Evolutionary conservation across 2,888 invertebrate species (phyloP).

Genomic region (Lagria hirta): DNA sequence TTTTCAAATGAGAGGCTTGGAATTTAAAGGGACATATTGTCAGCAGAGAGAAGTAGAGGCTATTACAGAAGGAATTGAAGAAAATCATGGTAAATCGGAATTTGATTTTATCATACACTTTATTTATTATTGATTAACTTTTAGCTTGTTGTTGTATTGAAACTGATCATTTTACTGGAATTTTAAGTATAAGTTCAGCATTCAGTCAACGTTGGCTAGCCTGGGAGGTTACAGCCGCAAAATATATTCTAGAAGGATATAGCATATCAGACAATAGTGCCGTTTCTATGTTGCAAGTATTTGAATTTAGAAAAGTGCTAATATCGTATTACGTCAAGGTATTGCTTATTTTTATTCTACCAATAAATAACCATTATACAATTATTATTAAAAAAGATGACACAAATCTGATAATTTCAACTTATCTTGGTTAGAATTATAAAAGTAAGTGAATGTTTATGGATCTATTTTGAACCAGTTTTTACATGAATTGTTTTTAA

Average conservation of each 20-base stretch:
- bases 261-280: slow-evolving; percentile 98
- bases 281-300: slow-evolving; percentile 94
- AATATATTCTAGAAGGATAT: slow-evolving; percentile 98
- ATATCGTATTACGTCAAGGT: slow-evolving; percentile 98
- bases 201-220: slow-evolving; percentile 97
- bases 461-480: too few relatives aligned
- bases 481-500: too few relatives aligned
- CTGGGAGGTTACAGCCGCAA: slow-evolving; percentile 95
- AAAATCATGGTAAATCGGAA: slow-evolving; percentile 74
- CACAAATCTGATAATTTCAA: too few relatives aligned
- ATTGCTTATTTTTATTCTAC: too few relatives aligned
- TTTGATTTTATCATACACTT: slow-evolving; percentile 1
- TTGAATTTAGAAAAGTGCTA: slow-evolving; percentile 94
- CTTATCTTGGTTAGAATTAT: too few relatives aligned
- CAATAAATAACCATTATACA: too few relatives aligned
- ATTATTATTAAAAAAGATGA: too few relatives aligned
- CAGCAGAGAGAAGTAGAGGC: slow-evolving; percentile 99
- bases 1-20: slow-evolving; percentile 95
- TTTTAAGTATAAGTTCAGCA: slow-evolving; percentile 94
- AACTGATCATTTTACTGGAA: slow-evolving; percentile 83
- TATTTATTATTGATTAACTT: slow-evolving; percentile 25
- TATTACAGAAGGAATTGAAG: slow-evolving; percentile 95
- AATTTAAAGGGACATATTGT: slow-evolving; percentile 98
- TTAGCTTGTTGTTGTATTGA: slow-evolving; percentile 87
- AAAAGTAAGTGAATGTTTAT: too few relatives aligned